Evolutionary conservation across 2,113 vertebrate genomes (phyloP), one percentile per base, ranked within the genome.

Genomic region (Nothobranchius kuhntae): DNA sequence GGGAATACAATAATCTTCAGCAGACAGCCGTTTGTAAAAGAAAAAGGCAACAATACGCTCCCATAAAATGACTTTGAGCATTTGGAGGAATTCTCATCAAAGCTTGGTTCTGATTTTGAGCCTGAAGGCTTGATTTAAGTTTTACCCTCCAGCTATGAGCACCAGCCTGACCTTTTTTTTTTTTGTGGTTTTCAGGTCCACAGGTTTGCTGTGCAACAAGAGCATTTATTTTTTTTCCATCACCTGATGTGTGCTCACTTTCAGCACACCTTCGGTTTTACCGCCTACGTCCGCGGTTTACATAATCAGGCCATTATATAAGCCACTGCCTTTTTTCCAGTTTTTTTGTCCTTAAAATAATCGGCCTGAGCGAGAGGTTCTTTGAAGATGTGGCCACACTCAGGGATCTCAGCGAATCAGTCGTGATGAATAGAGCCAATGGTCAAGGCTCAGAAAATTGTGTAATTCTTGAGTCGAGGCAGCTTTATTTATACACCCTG

Each of bases 201-300:
- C 10, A 26, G 45, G 45, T 63, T 38, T 51, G 17, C 14, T 40
- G 12, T 44, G 53, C 15, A 42, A 11, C 4, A 2, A 38, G 8
- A 6, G 14, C 1, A 21, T 21, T 21, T 4, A 4, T 30, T 30
- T 36, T 36, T 35, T 26, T 9, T 1, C 36, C 57, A 53, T 14
- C 51, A 40, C 8, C 51, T 71, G 26, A 56, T 17, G 17, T 77
- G 26, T 9, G 9, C 30, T 62, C 38, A 14, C 4, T 40, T 53
- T 64, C 9, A 46, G 17, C 51, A 55, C 51, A 36, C 14, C 35
- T 66, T 77, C 13, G 15, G 7, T 55, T 72, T 59, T 73, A 51
- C 12, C 51, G 44, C 61, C 42, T 57, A 53, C 51, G 30, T 51
- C 42, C 45, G 11, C 1, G 14, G 14, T 56, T 55, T 57, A 62